Evolutionary conservation across 1,140 invertebrate genomes (phyloP).

Genomic region (Saccostrea glomerata): DNA sequence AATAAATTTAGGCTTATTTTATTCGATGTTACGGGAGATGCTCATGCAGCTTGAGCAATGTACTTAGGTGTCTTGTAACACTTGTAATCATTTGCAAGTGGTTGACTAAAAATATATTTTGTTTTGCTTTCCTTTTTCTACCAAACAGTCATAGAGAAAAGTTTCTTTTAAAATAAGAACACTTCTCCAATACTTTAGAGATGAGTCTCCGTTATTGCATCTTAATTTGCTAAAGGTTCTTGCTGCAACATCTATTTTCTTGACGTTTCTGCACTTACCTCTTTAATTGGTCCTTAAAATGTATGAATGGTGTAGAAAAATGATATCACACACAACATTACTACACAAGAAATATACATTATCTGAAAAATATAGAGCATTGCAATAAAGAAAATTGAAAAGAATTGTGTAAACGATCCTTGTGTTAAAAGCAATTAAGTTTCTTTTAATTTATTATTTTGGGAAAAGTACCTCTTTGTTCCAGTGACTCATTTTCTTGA

Average conservation of each 20-base stretch:
- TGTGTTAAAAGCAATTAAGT: conserved; percentile 18
- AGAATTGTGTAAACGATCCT: conserved; percentile 4
- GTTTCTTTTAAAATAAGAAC: background rate
- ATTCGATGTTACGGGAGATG: background rate
- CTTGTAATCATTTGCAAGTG: conserved; percentile 9
- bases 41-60: background rate
- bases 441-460: conserved; percentile 33
- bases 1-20: background rate
- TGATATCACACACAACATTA: background rate
- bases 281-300: background rate
- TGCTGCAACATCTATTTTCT: background rate
- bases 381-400: conserved; percentile 4
- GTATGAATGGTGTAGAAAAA: conserved; percentile 16
- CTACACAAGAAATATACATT: conserved; percentile 19
- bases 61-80: conserved; percentile 26
- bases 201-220: background rate
- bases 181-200: background rate
- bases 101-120: conserved; percentile 22
- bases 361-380: background rate
- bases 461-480: no score
- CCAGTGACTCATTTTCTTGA: conserved; percentile 4
- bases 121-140: background rate
- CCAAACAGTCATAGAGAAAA: conserved; percentile 5
- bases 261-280: conserved; percentile 8
- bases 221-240: background rate